Base-by-base conservation (phyloP, 2,113 vertebrate species). In the Embiotoca jacksoni region DNA sequence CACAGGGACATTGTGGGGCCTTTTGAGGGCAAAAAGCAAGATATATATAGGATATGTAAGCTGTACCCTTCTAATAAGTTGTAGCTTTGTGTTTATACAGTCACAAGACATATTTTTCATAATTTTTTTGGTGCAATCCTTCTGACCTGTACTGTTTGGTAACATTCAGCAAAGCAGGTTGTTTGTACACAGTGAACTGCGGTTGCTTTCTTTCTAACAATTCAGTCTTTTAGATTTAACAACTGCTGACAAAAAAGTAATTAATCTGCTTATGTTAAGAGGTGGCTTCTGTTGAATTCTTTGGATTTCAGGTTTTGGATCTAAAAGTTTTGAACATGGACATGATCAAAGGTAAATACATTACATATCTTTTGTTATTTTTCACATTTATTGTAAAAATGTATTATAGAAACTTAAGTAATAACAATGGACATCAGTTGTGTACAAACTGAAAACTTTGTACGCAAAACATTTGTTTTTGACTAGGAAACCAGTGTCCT, bases 261-360 rank as follows among this genome's bases (percentile, higher is more conserved):
- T n/a, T 16, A n/a, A 23, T 16, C 7, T n/a, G 13, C 16, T 52
- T 14, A 6, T n/a, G 49, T 23, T 52, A 52, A 52, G 16, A 52
- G 49, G 16, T 5, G 3, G 6, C n/a, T 7, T 52, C 15, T 52
- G 6, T 52, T 52, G 5, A 52, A n/a, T 52, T 69, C 16, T 68
- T 11, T 55, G 39, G 33, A 6, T 68, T 68, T 62, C 57, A 80
- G 50, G 15, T 4, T 41, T 80, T 62, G 30, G 35, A 71, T 54
- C 36, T 60, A 15, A 52, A 11, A 36, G 3, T 37, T 55, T 67
- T 9, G 23, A 80, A 35, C 72, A 1, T 1, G 60, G 77, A 5
- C 16, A 72, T 0, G 74, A 23, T 72, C 31, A 7, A 15, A 75
- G 80, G 80, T 86, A 78, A 82, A 16, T 44, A 14, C 53, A 50